Evolutionary conservation across 2,888 invertebrate genomes (phyloP).

Genomic region (Cheilosia urbana): DNA sequence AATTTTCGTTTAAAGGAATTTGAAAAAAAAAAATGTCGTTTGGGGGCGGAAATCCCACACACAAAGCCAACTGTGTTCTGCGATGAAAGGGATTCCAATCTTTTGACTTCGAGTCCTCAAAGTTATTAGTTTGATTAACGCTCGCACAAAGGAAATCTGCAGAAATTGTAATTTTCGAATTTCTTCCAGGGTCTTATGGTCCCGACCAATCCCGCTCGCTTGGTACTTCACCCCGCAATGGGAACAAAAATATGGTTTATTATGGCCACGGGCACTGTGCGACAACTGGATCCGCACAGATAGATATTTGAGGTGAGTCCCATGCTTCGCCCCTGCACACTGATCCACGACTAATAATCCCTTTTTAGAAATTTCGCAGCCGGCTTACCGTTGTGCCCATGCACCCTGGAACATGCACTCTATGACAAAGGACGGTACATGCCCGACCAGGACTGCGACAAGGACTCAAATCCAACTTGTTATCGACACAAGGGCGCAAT

Average conservation of each 20-base stretch:
- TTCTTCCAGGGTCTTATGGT: conserved; percentile 90
- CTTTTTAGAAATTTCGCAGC: conserved; percentile 91
- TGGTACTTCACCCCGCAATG: conserved; percentile 97
- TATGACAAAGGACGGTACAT: conserved; percentile 96
- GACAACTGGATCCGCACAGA: conserved; percentile 95
- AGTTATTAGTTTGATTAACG: not conserved
- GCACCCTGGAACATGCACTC: conserved; percentile 94
- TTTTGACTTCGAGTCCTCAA: too few relatives aligned
- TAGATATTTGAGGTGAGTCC: conserved; percentile 86
- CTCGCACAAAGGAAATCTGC: not conserved
- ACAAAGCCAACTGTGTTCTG: too few relatives aligned
- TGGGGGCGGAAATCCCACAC: too few relatives aligned
- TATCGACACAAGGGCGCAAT: conserved; percentile 94
- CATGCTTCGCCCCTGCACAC: not conserved
- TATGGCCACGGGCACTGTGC: conserved; percentile 94
- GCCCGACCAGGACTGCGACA: conserved; percentile 95
- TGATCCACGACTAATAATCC: conserved; percentile 17
- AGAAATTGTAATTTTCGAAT: not conserved
- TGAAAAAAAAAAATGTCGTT: too few relatives aligned
- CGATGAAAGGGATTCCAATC: too few relatives aligned
- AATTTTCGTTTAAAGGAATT: too few relatives aligned
- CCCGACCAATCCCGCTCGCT: conserved; percentile 94
- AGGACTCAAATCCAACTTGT: conserved; percentile 94
- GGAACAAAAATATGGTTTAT: conserved; percentile 90
- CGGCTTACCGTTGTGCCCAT: conserved; percentile 94